These are phyloP conservation scores for Tinea trinotella DNA, from an alignment of 2,888 invertebrate species.

Conservation along the genomic window DNA sequence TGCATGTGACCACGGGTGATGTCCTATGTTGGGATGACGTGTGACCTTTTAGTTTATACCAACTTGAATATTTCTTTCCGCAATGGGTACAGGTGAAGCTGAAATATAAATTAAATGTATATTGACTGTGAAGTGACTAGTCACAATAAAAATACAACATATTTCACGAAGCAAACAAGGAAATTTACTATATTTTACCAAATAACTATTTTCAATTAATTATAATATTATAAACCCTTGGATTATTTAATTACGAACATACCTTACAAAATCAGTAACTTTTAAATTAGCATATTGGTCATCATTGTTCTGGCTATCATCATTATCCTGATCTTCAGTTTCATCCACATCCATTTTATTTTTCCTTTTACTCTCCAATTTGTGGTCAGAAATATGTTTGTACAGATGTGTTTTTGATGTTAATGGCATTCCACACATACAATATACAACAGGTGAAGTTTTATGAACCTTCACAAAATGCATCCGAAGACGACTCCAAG, in stretches of 20 bases:
- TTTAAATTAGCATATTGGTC: conserved; percentile 41
- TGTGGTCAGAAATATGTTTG: conserved; percentile 56
- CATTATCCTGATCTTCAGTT: conserved; percentile 28
- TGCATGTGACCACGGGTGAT: conserved; percentile 53
- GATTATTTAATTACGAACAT: too few relatives aligned
- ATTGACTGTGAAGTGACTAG: too few relatives aligned
- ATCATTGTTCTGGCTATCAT: background rate
- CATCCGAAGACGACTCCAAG: conserved; percentile 41
- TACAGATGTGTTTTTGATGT: conserved; percentile 54
- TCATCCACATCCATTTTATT: conserved; percentile 34
- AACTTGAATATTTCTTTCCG: conserved; percentile 52
- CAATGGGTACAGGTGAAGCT: conserved; percentile 61
- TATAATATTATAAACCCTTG: too few relatives aligned
- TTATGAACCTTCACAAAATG: conserved; percentile 47
- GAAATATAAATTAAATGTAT: too few relatives aligned
- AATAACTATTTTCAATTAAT: too few relatives aligned
- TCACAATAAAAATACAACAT: too few relatives aligned
- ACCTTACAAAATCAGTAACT: conserved; percentile 56
- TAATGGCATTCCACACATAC: conserved; percentile 52
- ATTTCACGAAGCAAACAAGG: too few relatives aligned
- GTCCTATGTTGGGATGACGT: conserved; percentile 44
- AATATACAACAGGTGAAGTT: conserved; percentile 43
- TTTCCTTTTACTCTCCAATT: conserved; percentile 39
- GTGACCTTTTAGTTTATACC: conserved; percentile 60
- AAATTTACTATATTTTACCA: too few relatives aligned